Conservation (phyloP, 2,113 vertebrate genomes). For the Ranitomeya imitator region DNA sequence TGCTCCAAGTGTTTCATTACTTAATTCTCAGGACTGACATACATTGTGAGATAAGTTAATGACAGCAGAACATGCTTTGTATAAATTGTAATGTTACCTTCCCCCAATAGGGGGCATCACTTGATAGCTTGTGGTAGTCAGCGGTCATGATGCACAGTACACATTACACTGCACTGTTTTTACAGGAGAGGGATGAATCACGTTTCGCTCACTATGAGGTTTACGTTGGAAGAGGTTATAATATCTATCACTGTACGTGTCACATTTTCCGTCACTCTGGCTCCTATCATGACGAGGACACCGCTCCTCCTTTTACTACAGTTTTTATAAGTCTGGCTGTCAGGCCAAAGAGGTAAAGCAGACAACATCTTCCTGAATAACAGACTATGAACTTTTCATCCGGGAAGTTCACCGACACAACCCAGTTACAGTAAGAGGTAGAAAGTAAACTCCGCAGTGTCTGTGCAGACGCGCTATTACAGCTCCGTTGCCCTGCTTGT, state of each 20-base stretch:
- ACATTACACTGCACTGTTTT: background rate
- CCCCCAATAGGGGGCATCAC: background rate
- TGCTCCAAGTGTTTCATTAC: background rate
- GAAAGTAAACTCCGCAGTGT: background rate
- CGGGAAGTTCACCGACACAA: slow-evolving; percentile 14
- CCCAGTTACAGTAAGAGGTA: background rate
- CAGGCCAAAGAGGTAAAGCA: background rate
- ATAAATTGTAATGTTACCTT: background rate
- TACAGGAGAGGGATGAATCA: background rate
- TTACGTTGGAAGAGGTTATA: slow-evolving; percentile 34
- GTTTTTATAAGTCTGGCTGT: slow-evolving; percentile 1
- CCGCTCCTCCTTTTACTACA: slow-evolving; percentile 14
- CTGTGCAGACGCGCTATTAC: background rate
- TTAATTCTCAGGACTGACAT: too few species aligned
- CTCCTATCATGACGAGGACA: slow-evolving; percentile 26
- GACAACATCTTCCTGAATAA: slow-evolving; percentile 34
- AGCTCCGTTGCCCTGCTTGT: background rate
- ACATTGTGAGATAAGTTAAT: background rate
- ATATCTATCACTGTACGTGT: slow-evolving; percentile 24
- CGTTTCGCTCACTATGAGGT: background rate
- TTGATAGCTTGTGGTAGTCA: background rate
- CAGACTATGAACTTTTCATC: slow-evolving; percentile 29
- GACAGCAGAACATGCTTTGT: background rate
- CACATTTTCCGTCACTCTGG: slow-evolving; percentile 50
- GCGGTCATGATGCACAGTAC: too few species aligned